These are phyloP conservation scores for Oryzias javanicus DNA, from an alignment of 2,113 vertebrate species.

Conservation along the genomic window DNA sequence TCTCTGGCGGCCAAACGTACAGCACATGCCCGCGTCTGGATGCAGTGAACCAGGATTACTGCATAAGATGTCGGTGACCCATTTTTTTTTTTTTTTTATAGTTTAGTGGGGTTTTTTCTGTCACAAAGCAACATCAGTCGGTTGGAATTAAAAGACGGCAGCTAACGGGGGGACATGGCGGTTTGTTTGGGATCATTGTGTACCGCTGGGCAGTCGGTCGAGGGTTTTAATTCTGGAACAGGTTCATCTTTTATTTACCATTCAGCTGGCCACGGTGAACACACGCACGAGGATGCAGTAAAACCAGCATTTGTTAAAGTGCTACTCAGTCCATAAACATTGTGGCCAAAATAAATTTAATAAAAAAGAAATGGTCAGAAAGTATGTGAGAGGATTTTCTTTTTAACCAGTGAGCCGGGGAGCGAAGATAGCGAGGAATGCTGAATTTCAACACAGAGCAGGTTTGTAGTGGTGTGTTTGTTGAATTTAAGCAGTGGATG, in stretches of 20 bases:
- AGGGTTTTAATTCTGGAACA: constrained; percentile 72
- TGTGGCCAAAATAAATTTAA: neutral
- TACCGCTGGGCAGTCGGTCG: constrained; percentile 62
- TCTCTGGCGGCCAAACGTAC: constrained; percentile 69
- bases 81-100: constrained; percentile 69
- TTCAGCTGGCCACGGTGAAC: constrained; percentile 46
- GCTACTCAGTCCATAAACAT: constrained; percentile 18
- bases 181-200: constrained; percentile 62
- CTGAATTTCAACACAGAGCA: constrained; percentile 10
- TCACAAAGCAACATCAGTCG: constrained; percentile 54
- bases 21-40: constrained; percentile 69
- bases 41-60: constrained; percentile 76
- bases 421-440: neutral
- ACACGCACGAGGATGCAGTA: constrained; percentile 37
- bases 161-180: constrained; percentile 48
- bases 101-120: constrained; percentile 51
- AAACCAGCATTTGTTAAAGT: constrained; percentile 36
- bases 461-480: neutral
- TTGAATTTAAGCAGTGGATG: constrained; percentile 1
- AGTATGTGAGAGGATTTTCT: constrained; percentile 24
- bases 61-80: constrained; percentile 80
- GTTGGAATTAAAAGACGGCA: constrained; percentile 50
- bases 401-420: constrained; percentile 10
- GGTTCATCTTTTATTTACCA: constrained; percentile 78
- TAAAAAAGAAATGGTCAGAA: neutral